Base-by-base conservation (phyloP, 2,113 vertebrate species). In the Macrotus californicus region DNA sequence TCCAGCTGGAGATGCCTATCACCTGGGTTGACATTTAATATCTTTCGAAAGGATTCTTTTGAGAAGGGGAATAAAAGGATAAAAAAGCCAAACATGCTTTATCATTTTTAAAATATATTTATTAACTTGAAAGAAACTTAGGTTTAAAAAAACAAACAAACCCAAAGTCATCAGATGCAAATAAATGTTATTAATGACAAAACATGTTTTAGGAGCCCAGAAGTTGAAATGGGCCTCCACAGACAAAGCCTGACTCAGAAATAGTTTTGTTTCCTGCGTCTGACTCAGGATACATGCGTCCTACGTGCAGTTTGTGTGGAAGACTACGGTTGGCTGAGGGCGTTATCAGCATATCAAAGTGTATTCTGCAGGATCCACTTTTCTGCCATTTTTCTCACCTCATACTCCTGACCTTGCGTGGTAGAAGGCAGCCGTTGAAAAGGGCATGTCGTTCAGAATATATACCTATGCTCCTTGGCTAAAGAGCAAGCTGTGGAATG, bases 1-100 rank as follows among this genome's bases (percentile, higher is more conserved):
- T 95, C n/a, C 56, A 70, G 56, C 54, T 87, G 50, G 56, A 77
- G 50, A 50, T 84, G 43, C 36, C 41, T 80, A 56, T 87, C 48
- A 56, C 91, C 48, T 77, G 54, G n/a, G 29, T 39, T 87, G 84
- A 90, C 69, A 86, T 94, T 64, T 96, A 77, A 34, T 87, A 75
- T 43, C n/a, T 70, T 83, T 80, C 41, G 24, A 66, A 77, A 11
- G 31, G 24, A 75, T 73, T 90, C 52, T 66, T 50, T 89, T 87
- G 54, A 83, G 93, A 59, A 61, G 7, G 7, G 31, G 34, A 59
- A 80, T 69, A 87, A 93, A 48, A 43, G 9, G n/a, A 77, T n/a
- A 29, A 19, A 11, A 75, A 34, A 75, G 26, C 3, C 36, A 76
- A 86, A 77, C 5, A 22, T 88, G 6, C 43, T 83, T 86, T 76